Base-by-base conservation (phyloP, 2,113 vertebrate genomes). In the Nannobrachium achirus region DNA sequence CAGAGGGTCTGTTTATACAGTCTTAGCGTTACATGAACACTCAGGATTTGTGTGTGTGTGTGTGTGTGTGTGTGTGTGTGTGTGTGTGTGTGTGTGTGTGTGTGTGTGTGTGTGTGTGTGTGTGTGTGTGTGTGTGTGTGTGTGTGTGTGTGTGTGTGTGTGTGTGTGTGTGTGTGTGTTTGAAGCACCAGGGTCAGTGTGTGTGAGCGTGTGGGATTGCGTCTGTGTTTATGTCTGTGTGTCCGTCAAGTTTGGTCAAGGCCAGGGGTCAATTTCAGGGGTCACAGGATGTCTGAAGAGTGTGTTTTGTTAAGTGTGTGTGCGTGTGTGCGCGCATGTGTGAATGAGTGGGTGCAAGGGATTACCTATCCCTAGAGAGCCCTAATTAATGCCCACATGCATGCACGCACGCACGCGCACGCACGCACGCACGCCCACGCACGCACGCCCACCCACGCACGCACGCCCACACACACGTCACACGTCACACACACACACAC, bases 301-400 rank as follows among this genome's bases (percentile, higher is more conserved):
- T 66, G 68, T 73, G 60, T 38, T n/a, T 39, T 11, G 56, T 49
- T 78, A n/a, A 45, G 57, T 71, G 58, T 63, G 58, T 53, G 48
- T 41, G 74, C 53, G 73, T 76, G 13, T 61, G 41, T 61, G 10
- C 51, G 46, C 44, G 40, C 11, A 3, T 41, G 48, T 64, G 58
- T 61, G 58, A 18, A 16, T 61, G 58, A 11, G 16, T 44, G 40
- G 10, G 44, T 63, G 19, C 49, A 19, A 49, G 40, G 57, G 42
- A 45, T 63, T 88, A 91, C 87, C 89, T 86, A 88, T 89, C 83
- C 80, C 76, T 57, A 16, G 77, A 67, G 85, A 84, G 25, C 25
- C 25, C 25, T 8, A 2, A 71, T 71, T 89, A 87, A 90, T 87
- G 79, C 87, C 75, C 69, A 33, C 25, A 33, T 80, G 75, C 67